Evolutionary conservation across 2,888 invertebrate species (phyloP).

Genomic region (Stratiomys singularior): DNA sequence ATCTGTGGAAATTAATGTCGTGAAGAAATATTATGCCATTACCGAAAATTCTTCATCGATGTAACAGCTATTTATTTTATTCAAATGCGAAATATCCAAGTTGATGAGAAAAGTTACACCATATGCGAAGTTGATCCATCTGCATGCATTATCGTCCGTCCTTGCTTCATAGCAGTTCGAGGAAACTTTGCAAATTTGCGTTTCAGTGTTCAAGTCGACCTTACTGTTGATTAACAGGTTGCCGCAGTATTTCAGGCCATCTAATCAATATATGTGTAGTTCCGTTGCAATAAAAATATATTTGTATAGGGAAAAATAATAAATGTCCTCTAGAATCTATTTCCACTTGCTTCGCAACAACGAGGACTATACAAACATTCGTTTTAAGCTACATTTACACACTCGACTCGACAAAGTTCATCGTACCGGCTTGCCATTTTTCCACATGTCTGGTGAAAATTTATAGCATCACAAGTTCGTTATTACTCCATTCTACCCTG

Average conservation of each 20-base stretch:
- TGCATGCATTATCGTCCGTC: too few species aligned
- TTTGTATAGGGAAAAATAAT: constrained; percentile 19
- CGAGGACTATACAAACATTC: not conserved
- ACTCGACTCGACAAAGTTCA: constrained; percentile 27
- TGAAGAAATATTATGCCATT: too few species aligned
- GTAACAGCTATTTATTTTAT: too few species aligned
- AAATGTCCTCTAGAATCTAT: constrained; percentile 5
- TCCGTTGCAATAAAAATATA: not conserved
- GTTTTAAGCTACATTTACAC: not conserved
- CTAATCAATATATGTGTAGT: not conserved
- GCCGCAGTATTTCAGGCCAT: not conserved
- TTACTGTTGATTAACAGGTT: not conserved
- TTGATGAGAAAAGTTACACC: too few species aligned
- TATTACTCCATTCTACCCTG: constrained; percentile 5
- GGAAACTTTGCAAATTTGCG: too few species aligned
- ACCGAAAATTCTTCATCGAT: too few species aligned
- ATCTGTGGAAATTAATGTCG: too few species aligned
- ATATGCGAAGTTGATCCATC: too few species aligned
- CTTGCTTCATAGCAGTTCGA: too few species aligned
- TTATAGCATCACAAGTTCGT: constrained; percentile 29
- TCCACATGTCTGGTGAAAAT: constrained; percentile 39
- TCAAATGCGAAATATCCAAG: too few species aligned
- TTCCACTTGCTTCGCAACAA: not conserved
- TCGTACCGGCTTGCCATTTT: constrained; percentile 28
- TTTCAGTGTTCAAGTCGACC: not conserved